A percentile compares a stretch with the other conserved stretches of the same genome.
phyloP scores from a whole-genome alignment of 2,797 vertebrate genomes.

The Toxotes lorentzi region DNA sequence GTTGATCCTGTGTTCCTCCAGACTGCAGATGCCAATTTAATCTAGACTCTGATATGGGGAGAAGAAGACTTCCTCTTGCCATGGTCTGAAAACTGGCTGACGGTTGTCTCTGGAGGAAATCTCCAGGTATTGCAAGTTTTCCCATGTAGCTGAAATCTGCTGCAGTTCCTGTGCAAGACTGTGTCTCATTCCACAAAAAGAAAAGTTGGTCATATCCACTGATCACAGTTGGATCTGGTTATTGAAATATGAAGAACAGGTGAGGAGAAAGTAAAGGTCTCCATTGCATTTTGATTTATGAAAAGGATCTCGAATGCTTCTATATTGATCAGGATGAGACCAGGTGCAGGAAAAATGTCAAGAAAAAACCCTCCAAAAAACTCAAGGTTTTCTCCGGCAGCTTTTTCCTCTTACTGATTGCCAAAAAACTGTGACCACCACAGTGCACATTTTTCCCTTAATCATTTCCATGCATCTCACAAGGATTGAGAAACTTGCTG shows the following conservation, averaged over 20 bases:
- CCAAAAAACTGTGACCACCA: constrained; percentile 75
- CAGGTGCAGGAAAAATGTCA: constrained; percentile 66
- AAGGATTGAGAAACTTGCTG: constrained; percentile 74
- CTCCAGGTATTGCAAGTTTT: constrained; percentile 23
- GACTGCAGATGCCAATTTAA: constrained; percentile 63
- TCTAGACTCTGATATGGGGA: constrained; percentile 21
- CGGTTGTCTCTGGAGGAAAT: constrained; percentile 29
- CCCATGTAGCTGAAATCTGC: constrained; percentile 17
- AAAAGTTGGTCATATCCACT: not conserved
- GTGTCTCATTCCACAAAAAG: constrained; percentile 24
- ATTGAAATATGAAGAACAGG: constrained; percentile 22
- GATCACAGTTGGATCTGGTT: constrained; percentile 21
- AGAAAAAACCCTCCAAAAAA: constrained; percentile 22
- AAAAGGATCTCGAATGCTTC: constrained; percentile 32
- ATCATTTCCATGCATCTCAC: constrained; percentile 78
- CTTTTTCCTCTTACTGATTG: constrained; percentile 63
- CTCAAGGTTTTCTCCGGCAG: constrained; percentile 37
- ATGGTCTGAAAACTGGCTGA: constrained; percentile 36
- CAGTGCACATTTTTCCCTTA: constrained; percentile 73
- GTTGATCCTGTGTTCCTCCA: constrained; percentile 41
- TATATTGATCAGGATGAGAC: constrained; percentile 47
- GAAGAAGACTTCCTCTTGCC: constrained; percentile 39
- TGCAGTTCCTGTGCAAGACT: constrained; percentile 5
- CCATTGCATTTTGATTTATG: constrained; percentile 7
- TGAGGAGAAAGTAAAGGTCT: constrained; percentile 1